phyloP scores from a whole-genome alignment of 2,888 invertebrate genomes.

The Halictus ligatus region DNA sequence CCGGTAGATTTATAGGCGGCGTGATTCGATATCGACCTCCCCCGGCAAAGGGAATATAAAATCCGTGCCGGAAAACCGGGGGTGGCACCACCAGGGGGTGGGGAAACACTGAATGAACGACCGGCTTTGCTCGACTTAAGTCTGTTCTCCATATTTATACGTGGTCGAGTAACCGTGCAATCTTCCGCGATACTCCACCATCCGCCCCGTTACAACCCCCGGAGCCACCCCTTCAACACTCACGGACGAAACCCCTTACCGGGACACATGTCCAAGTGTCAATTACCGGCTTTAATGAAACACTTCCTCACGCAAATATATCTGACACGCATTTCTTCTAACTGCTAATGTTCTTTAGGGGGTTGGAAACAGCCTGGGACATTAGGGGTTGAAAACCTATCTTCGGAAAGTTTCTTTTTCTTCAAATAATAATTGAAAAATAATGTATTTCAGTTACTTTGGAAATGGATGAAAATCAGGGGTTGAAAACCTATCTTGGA shows the following conservation, averaged over 20 bases:
- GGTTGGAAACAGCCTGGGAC: background rate
- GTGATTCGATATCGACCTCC: constrained; percentile 35
- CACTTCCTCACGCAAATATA: background rate
- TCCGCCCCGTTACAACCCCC: background rate
- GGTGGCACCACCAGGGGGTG: background rate
- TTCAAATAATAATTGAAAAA: no score
- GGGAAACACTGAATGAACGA: constrained; percentile 31
- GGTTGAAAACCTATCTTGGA: background rate
- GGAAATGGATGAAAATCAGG: no score
- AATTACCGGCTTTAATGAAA: background rate
- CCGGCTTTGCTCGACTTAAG: constrained; percentile 55
- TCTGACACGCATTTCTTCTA: background rate
- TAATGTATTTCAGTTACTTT: no score
- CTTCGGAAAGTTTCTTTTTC: background rate
- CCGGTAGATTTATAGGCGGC: constrained; percentile 28
- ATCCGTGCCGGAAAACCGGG: background rate
- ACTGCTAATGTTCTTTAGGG: background rate
- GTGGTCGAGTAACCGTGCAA: constrained; percentile 53
- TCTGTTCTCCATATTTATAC: constrained; percentile 64
- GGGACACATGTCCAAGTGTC: background rate
- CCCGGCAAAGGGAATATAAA: constrained; percentile 20
- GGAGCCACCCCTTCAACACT: background rate
- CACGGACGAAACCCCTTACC: background rate
- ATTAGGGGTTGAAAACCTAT: background rate
- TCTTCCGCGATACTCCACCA: constrained; percentile 4